phyloP scores from a whole-genome alignment of 2,888 invertebrate genomes.

The Lasioglossum morio region DNA sequence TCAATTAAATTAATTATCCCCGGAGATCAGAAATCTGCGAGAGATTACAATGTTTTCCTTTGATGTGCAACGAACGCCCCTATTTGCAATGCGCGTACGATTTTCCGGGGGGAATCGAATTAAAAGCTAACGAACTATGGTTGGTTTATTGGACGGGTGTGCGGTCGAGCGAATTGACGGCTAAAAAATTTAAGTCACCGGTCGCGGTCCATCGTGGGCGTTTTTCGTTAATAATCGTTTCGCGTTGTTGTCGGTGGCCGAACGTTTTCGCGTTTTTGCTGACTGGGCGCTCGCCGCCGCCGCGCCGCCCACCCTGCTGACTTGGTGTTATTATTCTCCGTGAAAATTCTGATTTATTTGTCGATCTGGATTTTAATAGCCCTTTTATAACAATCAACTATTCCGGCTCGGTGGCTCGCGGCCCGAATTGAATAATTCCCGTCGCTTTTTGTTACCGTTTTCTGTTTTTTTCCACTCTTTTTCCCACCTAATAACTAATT shows the following conservation, averaged over 20 bases:
- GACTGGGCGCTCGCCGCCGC: conserved; percentile 25
- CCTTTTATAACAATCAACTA: conserved; percentile 20
- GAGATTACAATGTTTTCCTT: conserved; percentile 1
- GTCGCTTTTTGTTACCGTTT: neutral
- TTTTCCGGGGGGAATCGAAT: neutral
- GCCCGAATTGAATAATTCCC: conserved; percentile 25
- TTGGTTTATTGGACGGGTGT: neutral
- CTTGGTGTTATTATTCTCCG: conserved; percentile 43
- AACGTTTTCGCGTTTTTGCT: conserved; percentile 47
- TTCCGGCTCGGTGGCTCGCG: neutral
- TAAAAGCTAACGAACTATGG: conserved; percentile 7
- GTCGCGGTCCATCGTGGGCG: neutral
- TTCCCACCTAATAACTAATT: conserved; percentile 2
- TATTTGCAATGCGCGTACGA: neutral
- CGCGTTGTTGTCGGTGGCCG: conserved; percentile 35
- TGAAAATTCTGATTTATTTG: conserved; percentile 52
- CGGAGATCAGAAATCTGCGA: neutral
- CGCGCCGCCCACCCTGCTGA: conserved; percentile 15
- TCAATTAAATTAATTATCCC: neutral
- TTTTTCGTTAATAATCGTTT: conserved; percentile 53
- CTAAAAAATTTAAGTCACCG: conserved; percentile 36
- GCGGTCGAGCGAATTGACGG: neutral
- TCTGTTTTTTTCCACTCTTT: too few relatives aligned
- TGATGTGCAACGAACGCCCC: neutral
- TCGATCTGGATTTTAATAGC: conserved; percentile 44